A percentile compares a stretch with the other conserved stretches of the same genome.
phyloP scores from a whole-genome alignment of 1,140 invertebrate genomes.

The Leptoteleia sp. region DNA sequence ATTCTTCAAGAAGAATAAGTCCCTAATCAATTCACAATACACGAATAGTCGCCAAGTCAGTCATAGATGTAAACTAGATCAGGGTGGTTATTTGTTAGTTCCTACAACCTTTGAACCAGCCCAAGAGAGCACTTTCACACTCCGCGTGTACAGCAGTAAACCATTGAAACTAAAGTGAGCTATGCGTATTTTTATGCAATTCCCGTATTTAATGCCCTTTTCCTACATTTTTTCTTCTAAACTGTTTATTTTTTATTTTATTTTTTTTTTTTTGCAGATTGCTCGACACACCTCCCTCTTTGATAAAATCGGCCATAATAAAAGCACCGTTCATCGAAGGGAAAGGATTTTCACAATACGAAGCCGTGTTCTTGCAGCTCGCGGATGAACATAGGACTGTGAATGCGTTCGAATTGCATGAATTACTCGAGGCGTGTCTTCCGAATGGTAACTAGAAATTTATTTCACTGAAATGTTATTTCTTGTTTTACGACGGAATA shows the following conservation, averaged over 20 bases:
- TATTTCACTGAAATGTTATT: conserved; percentile 17
- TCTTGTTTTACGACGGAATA: conserved; percentile 8
- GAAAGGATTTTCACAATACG: conserved; percentile 91
- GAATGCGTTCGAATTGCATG: conserved; percentile 95
- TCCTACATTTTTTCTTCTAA: too few relatives aligned
- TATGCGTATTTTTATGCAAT: conserved; percentile 33
- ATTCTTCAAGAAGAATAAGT: conserved; percentile 95
- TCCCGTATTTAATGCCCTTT: neutral
- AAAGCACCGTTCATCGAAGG: conserved; percentile 87
- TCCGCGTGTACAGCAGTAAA: conserved; percentile 91
- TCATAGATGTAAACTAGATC: conserved; percentile 89
- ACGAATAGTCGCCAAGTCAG: conserved; percentile 94
- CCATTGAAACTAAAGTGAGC: conserved; percentile 89
- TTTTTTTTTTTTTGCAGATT: conserved; percentile 80
- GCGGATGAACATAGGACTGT: conserved; percentile 94
- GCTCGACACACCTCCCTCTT: conserved; percentile 87
- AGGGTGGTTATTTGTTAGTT: conserved; percentile 91
- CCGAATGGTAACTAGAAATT: conserved; percentile 86
- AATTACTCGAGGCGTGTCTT: conserved; percentile 93
- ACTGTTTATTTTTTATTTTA: too few relatives aligned
- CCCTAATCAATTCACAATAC: conserved; percentile 93
- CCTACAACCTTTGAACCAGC: conserved; percentile 96
- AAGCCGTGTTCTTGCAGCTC: conserved; percentile 93
- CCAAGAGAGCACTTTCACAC: conserved; percentile 92
- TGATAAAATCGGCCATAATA: conserved; percentile 87